A percentile compares a stretch with the other conserved stretches of the same genome.
Evolutionary conservation across 2,113 vertebrate species (phyloP).

Genomic region (Mesoclemmys tuberculata): DNA sequence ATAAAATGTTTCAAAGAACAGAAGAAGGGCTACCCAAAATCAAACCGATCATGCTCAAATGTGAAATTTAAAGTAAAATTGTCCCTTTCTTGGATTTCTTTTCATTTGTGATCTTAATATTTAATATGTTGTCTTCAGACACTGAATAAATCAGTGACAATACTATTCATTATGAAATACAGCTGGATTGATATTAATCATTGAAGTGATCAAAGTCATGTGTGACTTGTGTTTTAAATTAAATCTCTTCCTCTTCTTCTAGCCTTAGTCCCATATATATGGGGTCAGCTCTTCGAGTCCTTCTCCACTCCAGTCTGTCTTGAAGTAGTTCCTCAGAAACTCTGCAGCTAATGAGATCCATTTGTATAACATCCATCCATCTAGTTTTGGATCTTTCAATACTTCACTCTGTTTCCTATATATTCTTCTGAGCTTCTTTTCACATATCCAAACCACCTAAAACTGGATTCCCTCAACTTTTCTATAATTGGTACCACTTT

Average conservation of each 20-base stretch:
- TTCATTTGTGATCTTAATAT: neutral
- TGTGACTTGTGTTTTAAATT: accelerated
- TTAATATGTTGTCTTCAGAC: neutral
- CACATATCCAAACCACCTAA: neutral
- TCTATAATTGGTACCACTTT: neutral
- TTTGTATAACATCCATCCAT: neutral
- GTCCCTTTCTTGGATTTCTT: neutral
- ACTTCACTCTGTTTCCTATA: neutral
- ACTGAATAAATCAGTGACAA: neutral
- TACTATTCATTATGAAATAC: neutral
- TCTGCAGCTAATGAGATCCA: neutral
- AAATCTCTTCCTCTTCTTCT: neutral
- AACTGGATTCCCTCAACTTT: neutral
- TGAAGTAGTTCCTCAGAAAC: neutral
- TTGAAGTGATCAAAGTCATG: neutral
- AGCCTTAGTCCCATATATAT: neutral
- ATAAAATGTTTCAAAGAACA: neutral
- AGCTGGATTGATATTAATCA: neutral
- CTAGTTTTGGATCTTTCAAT: neutral
- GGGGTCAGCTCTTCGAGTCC: neutral
- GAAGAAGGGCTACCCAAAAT: constrained; percentile 41
- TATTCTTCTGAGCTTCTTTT: neutral
- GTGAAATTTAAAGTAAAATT: neutral
- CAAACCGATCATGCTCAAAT: neutral
- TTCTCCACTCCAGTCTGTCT: neutral